These are phyloP conservation scores for Erinaceus europaeus DNA, from an alignment of 2,113 vertebrate species.

Conservation along the genomic window DNA sequence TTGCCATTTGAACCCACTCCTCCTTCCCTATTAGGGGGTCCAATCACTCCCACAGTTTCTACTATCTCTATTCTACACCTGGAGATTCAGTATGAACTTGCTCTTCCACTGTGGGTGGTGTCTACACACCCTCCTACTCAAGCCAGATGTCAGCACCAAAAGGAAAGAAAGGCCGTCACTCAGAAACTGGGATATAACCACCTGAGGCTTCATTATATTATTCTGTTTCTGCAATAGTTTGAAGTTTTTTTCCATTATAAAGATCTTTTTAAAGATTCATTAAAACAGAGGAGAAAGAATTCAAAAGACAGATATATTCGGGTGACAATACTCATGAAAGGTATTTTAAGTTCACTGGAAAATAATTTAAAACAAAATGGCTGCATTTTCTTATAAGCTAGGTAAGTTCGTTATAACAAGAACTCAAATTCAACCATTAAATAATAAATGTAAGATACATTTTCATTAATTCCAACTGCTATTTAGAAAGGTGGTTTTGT, in stretches of 20 bases:
- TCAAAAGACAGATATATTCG: constrained; percentile 36
- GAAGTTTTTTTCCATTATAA: constrained; percentile 38
- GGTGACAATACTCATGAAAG: constrained; percentile 57
- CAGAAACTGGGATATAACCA: background rate
- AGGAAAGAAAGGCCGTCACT: background rate
- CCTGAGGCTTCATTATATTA: background rate
- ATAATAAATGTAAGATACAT: background rate
- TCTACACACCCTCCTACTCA: background rate
- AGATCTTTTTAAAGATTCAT: background rate
- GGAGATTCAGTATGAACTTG: background rate
- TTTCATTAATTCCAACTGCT: background rate
- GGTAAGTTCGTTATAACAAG: background rate
- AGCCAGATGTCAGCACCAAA: background rate
- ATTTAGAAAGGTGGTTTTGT: background rate
- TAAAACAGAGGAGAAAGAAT: constrained; percentile 19
- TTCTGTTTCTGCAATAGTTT: background rate
- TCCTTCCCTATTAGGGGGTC: background rate
- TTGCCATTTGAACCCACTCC: background rate
- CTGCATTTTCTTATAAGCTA: constrained; percentile 33
- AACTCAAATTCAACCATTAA: constrained; percentile 8
- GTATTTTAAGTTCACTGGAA: constrained; percentile 55
- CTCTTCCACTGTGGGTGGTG: background rate
- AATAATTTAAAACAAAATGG: constrained; percentile 17
- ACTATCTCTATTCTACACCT: background rate
- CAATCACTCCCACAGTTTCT: background rate